Conservation (phyloP, 2,113 vertebrate genomes). For the Tragelaphus scriptus region DNA sequence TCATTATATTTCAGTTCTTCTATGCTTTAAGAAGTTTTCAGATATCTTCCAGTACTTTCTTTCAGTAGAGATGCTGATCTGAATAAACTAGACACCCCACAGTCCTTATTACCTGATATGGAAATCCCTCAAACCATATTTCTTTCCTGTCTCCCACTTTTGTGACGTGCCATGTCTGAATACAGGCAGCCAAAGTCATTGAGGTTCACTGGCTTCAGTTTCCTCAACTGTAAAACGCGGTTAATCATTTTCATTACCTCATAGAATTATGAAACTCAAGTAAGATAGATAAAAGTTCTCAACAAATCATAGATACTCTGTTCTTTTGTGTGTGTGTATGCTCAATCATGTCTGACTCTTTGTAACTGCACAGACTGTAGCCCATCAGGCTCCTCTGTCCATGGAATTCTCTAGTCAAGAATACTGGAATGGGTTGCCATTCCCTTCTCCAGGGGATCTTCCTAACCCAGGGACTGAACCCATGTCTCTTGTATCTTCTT, state of each 20-base stretch:
- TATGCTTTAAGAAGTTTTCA: background rate
- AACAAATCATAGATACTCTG: background rate
- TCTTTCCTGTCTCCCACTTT: background rate
- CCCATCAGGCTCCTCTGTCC: background rate
- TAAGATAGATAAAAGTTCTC: background rate
- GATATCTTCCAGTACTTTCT: background rate
- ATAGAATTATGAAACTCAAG: background rate
- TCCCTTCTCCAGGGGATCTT: background rate
- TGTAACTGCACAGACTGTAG: background rate
- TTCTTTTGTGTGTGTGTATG: background rate
- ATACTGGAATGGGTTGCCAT: background rate
- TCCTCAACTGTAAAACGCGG: background rate
- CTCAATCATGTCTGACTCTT: background rate
- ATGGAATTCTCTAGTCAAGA: background rate
- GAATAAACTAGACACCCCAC: background rate
- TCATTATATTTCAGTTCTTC: background rate
- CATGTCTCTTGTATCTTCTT: background rate
- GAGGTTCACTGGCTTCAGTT: background rate
- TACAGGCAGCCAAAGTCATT: background rate
- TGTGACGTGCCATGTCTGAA: background rate
- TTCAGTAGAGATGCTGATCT: background rate
- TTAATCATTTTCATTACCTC: background rate
- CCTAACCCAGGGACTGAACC: background rate
- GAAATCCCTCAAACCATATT: too few species aligned
- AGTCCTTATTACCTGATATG: background rate